A percentile compares a stretch with the other conserved stretches of the same genome.
These are phyloP conservation scores for Linhomoeus sp. DNA, from an alignment of 2,888 invertebrate genomes.

Conservation along the genomic window DNA sequence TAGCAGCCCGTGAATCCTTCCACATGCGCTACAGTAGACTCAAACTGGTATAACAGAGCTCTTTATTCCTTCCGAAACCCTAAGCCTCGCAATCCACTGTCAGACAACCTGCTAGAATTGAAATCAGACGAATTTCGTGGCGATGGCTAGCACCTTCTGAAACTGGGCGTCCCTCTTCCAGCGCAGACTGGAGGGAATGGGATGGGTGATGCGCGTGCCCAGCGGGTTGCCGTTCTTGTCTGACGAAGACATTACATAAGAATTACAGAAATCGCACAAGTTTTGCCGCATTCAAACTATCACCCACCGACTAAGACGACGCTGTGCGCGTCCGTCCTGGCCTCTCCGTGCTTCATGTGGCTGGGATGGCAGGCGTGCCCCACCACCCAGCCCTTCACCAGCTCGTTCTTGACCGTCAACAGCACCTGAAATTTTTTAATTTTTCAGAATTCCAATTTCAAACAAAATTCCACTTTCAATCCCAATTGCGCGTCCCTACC, in stretches of 20 bases:
- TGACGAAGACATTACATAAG: no score
- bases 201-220: conserved; percentile 78
- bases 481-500: no score
- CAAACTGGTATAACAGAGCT: no score
- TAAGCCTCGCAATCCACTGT: no score
- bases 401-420: background rate
- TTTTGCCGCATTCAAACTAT: no score
- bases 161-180: background rate
- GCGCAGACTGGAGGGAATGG: conserved; percentile 47
- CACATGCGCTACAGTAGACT: no score
- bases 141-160: conserved; percentile 6
- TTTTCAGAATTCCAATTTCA: no score
- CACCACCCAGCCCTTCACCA: conserved; percentile 4
- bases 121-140: conserved; percentile 6
- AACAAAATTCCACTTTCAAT: no score
- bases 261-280: conserved; percentile 27
- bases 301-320: conserved; percentile 45
- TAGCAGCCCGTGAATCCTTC: no score
- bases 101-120: no score
- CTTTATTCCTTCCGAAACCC: no score
- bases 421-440: no score
- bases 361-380: conserved; percentile 1
- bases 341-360: background rate
- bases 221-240: conserved; percentile 79
- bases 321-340: conserved; percentile 35